A percentile compares a stretch with the other conserved stretches of the same genome.
Conservation (phyloP, 2,888 invertebrate genomes). For the Salpingus planirostris region DNA sequence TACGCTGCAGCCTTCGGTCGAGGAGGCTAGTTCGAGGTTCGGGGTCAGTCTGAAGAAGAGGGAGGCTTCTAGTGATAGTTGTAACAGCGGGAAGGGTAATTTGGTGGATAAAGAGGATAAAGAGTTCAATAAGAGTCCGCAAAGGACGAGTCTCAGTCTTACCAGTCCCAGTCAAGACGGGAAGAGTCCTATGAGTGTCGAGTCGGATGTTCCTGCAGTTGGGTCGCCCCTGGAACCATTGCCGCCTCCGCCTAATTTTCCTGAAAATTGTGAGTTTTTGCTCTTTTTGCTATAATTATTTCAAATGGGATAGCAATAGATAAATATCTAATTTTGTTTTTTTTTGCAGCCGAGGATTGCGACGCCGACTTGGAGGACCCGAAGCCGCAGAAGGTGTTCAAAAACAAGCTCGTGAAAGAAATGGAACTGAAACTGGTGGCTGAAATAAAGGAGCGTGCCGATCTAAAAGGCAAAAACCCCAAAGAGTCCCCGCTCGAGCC, state of each 20-base stretch:
- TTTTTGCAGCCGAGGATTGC: not conserved
- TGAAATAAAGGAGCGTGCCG: constrained; percentile 73
- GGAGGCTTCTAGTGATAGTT: constrained; percentile 53
- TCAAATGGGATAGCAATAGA: not conserved
- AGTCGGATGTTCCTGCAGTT: constrained; percentile 43
- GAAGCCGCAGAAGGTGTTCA: constrained; percentile 38
- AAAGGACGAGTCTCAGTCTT: constrained; percentile 37
- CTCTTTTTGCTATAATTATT: not conserved
- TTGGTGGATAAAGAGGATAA: no score
- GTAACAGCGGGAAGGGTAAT: constrained; percentile 45
- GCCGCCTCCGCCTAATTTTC: constrained; percentile 35
- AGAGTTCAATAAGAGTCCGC: constrained; percentile 32
- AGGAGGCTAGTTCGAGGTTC: constrained; percentile 63
- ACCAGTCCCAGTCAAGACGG: constrained; percentile 37
- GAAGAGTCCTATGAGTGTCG: constrained; percentile 38
- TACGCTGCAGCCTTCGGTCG: constrained; percentile 58
- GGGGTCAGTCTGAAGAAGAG: constrained; percentile 61
- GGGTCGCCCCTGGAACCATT: constrained; percentile 43
- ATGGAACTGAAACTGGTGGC: constrained; percentile 75
- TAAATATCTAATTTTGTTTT: not conserved
- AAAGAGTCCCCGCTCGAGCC: constrained; percentile 46
- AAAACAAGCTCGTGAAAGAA: constrained; percentile 58
- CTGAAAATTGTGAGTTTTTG: constrained; percentile 29
- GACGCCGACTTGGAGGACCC: no score
- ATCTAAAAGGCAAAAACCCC: constrained; percentile 51